Percentiles rank a stretch among this genome's conserved stretches.
Evolutionary conservation across 2,888 invertebrate genomes (phyloP).

Genomic region (Mactromeris polynyma): DNA sequence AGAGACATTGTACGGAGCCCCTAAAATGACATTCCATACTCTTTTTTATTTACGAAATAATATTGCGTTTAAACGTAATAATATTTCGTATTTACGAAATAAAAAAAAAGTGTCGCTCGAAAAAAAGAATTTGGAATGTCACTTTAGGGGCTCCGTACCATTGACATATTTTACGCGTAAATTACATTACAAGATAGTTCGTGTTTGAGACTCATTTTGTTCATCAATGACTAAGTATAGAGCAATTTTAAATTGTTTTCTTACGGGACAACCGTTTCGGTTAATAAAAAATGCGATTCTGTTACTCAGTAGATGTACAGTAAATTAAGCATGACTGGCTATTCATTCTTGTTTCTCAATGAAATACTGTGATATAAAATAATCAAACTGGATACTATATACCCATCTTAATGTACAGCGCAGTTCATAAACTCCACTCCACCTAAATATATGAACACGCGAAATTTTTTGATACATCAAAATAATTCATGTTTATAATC

Average conservation of each 20-base stretch:
- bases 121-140: too few species aligned
- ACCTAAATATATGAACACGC: too few species aligned
- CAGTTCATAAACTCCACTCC: neutral
- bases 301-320: neutral
- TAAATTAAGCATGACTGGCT: conserved; percentile 17
- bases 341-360: conserved; percentile 5
- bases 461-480: too few species aligned
- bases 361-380: neutral
- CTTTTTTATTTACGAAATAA: too few species aligned
- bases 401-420: neutral
- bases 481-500: too few species aligned
- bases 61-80: too few species aligned
- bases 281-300: neutral
- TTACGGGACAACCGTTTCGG: neutral
- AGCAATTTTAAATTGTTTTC: conserved; percentile 15
- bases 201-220: neutral
- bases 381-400: neutral
- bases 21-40: too few species aligned
- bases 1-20: too few species aligned
- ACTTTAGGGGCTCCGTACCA: too few species aligned
- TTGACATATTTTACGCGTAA: neutral
- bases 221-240: neutral
- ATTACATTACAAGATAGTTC: neutral
- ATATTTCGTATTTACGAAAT: too few species aligned
- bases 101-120: too few species aligned